Percentiles rank a stretch among this genome's conserved stretches.
These are phyloP conservation scores for Scomber colias DNA, from an alignment of 2,113 vertebrate genomes.

Conservation along the genomic window DNA sequence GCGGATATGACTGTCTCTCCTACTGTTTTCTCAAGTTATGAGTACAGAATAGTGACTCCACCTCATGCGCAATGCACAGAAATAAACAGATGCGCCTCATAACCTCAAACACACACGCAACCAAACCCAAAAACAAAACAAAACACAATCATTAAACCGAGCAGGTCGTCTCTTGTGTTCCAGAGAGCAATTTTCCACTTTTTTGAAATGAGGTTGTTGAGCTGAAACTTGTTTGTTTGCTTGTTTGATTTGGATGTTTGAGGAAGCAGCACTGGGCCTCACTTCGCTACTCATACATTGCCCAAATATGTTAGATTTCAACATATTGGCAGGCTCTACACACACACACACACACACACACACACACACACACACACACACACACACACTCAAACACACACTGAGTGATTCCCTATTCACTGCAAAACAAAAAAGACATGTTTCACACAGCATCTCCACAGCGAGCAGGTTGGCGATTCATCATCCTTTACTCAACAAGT, in stretches of 20 bases:
- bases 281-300: neutral
- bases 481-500: slow-evolving; percentile 35
- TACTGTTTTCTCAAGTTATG: slow-evolving; percentile 8
- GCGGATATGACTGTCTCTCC: neutral
- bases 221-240: neutral
- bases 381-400: slow-evolving; percentile 9
- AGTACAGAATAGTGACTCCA: neutral
- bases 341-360: no score
- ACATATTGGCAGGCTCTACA: slow-evolving; percentile 7
- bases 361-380: no score
- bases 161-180: no score
- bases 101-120: neutral
- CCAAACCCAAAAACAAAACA: neutral
- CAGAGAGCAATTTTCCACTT: neutral
- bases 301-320: slow-evolving; percentile 4
- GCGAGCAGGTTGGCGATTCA: slow-evolving; percentile 44
- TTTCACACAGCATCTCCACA: slow-evolving; percentile 32
- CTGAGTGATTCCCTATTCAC: neutral
- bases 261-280: slow-evolving; percentile 6
- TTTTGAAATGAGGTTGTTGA: neutral
- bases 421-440: slow-evolving; percentile 8
- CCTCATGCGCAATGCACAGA: neutral
- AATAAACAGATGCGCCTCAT: slow-evolving; percentile 17
- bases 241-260: slow-evolving; percentile 15
- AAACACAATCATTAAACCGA: no score